These are phyloP conservation scores for Dufourea novaeangliae DNA, from an alignment of 1,140 invertebrate species.

Conservation along the genomic window DNA sequence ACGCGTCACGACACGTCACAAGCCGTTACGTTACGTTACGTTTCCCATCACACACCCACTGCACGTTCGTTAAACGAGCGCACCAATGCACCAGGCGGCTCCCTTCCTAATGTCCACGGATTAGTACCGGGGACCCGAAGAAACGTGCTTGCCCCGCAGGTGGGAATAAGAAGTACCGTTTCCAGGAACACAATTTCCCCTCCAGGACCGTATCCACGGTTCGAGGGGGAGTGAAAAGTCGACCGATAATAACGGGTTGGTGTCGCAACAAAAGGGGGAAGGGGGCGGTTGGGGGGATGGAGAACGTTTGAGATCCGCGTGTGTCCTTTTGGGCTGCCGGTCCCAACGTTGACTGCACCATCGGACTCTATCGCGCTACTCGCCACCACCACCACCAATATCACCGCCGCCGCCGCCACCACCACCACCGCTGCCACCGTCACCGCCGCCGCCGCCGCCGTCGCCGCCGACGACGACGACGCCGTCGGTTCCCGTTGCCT, in stretches of 20 bases:
- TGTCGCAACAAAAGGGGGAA: constrained; percentile 46
- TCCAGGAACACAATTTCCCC: neutral
- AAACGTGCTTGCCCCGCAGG: no score
- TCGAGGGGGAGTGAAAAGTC: constrained; percentile 28
- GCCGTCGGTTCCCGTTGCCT: constrained; percentile 60
- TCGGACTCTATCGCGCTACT: constrained; percentile 70
- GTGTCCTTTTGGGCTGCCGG: constrained; percentile 74
- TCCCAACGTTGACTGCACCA: constrained; percentile 75
- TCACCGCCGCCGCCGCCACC: constrained; percentile 20
- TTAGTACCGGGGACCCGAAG: neutral
- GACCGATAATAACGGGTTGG: constrained; percentile 36
- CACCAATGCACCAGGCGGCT: constrained; percentile 10
- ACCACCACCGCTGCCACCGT: neutral
- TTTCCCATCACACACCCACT: constrained; percentile 44
- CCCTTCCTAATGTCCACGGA: no score
- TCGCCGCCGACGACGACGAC: constrained; percentile 22
- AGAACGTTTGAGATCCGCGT: constrained; percentile 60
- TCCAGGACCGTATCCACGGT: constrained; percentile 21
- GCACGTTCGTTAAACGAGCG: constrained; percentile 26
- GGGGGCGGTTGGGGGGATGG: constrained; percentile 50
- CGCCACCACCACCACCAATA: constrained; percentile 57
- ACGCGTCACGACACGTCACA: constrained; percentile 8
- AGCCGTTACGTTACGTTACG: constrained; percentile 20
- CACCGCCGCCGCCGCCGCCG: constrained; percentile 30
- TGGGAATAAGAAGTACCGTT: neutral